Base-by-base conservation (phyloP, 2,797 vertebrate species). In the Varecia variegata region DNA sequence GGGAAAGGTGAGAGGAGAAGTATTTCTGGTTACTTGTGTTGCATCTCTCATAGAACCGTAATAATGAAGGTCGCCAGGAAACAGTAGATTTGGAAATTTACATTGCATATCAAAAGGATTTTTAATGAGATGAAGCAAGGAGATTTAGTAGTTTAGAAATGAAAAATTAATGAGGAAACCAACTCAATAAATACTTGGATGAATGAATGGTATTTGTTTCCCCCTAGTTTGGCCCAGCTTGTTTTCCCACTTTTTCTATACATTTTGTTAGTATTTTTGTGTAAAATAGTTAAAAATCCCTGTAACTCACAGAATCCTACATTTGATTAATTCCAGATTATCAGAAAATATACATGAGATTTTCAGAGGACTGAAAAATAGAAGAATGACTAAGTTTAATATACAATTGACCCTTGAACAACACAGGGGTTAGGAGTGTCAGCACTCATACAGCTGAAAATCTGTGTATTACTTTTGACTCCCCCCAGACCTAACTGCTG, bases 351-450 rank as follows among this genome's bases (percentile, higher is more conserved):
- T 84, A 2, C 58, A 85, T 88, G 50, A 85, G 38, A 67, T 77
- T 95, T 92, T 87, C 20, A 83, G 60, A 79, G 60, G 50, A 50
- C 84, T 92, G 35, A 2, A 90, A 95, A 91, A 81, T n/a, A 89
- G 52, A 79, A 32, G 40, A 92, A 77, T 90, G 12, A 60, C n/a
- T 77, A 88, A 90, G 93, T 89, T 82, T 92, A 13, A n/a, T 85
- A 92, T 88, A 54, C 32, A 79, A 9, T 38, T 38, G 47, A 77
- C 74, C 47, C 20, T 32, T 35, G 50, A 54, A 54, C n/a, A 54
- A 8, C 73, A n/a, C 1, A 21, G 50, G 8, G n/a, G 7, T 35
- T 79, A 79, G 13, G 13, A 50, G 4, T 79, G n/a, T 50, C 76
- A 79, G 10, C 21, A 50, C 76, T n/a, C 13, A n/a, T 54, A n/a